Evolutionary conservation across 2,113 vertebrate species (phyloP), one percentile per base, ranked within the genome.

Genomic region (Benitochromis conjunctus): DNA sequence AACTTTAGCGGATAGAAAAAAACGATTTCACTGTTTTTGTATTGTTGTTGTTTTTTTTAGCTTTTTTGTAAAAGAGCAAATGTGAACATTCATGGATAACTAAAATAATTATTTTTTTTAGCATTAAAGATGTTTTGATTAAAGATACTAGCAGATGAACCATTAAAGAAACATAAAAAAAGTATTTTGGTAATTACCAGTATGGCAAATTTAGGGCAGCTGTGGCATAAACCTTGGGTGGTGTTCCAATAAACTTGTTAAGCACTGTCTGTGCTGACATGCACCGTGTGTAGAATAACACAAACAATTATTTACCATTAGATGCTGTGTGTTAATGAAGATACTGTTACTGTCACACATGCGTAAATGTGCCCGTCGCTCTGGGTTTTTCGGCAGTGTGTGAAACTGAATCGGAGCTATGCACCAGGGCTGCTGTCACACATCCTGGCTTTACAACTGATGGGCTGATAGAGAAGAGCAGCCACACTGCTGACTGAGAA

Each of bases 281-380:
- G 43, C 13, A 14, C 5, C 12, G 13, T 46, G 13, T 46, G 12
- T 14, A 46, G 43, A 46, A 46, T 46, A 46, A 14, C 13, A 46
- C 12, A 46, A 46, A 46, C 5, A 12, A 46, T 46, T 6, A 46
- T 46, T 46, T 46, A 14, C 5, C 13, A 12, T 12, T 13, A 46
- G 43, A 46, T 46, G 12, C 41, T 11, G 5, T 43, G 12, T 43
- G 12, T 43, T 43, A 13, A 21, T n/a, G 34, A 5, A n/a, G 34
- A 38, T 38, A 64, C 18, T 0, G 19, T 64, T 64, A 64, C 34
- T 66, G 34, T 66, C 34, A 38, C 60, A 38, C 34, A 1, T 66
- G 11, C 1, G 1, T 38, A 64, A 64, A 64, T 64, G 60, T 38
- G 6, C 19, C 4, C 3, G 19, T 38, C 4, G 0, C 34, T 38